Base-by-base conservation (phyloP, 2,797 vertebrate species). In the Podarcis lilfordi region DNA sequence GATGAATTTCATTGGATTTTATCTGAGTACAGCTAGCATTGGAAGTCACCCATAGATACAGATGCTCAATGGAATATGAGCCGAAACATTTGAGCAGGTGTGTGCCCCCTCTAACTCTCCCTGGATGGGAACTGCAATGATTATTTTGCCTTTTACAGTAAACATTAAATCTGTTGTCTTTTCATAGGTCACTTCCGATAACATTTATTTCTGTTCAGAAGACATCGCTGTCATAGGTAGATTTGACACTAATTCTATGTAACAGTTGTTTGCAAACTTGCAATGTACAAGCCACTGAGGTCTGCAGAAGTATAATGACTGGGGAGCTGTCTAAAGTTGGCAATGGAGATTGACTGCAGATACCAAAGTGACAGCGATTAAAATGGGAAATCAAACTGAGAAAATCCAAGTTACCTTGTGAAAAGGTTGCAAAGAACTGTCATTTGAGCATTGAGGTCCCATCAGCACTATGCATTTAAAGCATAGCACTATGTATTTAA, bases 241-340 rank as follows among this genome's bases (percentile, higher is more conserved):
- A 32, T 59, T 93, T 93, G 93, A 92, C 55, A 25, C 32, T 94
- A 80, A 93, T 91, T 85, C 6, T 40, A 23, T 3, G 35, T 61
- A 94, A 32, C 89, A 89, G 87, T 91, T 93, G 85, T 92, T 90
- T 94, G 87, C 71, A 92, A 92, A 95, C 88, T 89, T 92, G 90
- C 86, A 94, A 87, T 92, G 17, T 3, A n/a, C 84, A 91, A 91
- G 91, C 90, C 91, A 72, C 77, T 90, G 89, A 82, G 82, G 93
- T 93, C 86, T 94, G 84, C 87, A 82, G 86, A 86, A 90, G 1
- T 32, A 86, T 80, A 59, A 45, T 17, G 50, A 89, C 87, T 94
- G 77, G 85, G 0, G 89, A 92, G 86, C 81, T 78, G 71, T 85
- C 90, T 94, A 82, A 90, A 92, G 85, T 72, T 87, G 87, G 91